These are phyloP conservation scores for Rhogogaster chlorosoma DNA, from an alignment of 2,888 invertebrate species.

Conservation along the genomic window DNA sequence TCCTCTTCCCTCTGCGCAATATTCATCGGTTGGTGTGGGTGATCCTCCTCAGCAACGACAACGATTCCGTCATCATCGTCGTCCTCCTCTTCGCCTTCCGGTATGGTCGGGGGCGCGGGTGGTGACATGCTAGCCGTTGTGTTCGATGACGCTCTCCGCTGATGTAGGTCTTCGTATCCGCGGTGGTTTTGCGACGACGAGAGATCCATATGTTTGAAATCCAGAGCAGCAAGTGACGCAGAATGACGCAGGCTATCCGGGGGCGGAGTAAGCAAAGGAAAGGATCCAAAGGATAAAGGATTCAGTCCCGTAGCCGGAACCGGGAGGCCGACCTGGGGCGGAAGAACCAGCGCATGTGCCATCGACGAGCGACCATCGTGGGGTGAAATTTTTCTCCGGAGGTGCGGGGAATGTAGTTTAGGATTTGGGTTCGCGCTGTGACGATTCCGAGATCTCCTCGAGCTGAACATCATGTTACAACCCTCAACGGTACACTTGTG, in stretches of 20 bases:
- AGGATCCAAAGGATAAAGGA: constrained; percentile 88
- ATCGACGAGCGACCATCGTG: constrained; percentile 95
- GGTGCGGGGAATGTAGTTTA: constrained; percentile 96
- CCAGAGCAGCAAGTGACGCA: constrained; percentile 80
- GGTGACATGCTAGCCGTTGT: constrained; percentile 77
- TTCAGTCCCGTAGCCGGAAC: constrained; percentile 84
- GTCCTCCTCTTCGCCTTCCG: constrained; percentile 75
- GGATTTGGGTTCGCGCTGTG: constrained; percentile 99
- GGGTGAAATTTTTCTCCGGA: constrained; percentile 95
- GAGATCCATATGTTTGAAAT: constrained; percentile 84
- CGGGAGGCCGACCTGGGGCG: constrained; percentile 85
- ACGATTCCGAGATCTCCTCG: constrained; percentile 95
- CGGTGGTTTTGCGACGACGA: constrained; percentile 74
- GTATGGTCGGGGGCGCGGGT: constrained; percentile 73
- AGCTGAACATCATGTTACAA: constrained; percentile 99
- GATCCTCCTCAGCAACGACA: constrained; percentile 86
- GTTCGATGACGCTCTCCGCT: constrained; percentile 80
- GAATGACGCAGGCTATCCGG: constrained; percentile 82
- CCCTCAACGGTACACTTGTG: constrained; percentile 99
- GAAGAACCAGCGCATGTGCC: constrained; percentile 89
- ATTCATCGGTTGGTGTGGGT: constrained; percentile 68
- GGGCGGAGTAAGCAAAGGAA: constrained; percentile 87
- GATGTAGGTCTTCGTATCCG: constrained; percentile 79
- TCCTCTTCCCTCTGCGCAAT: constrained; percentile 68
- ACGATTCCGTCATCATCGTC: constrained; percentile 86